Evolutionary conservation across 2,888 invertebrate species (phyloP), one percentile per base, ranked within the genome.

Genomic region (Ornithoptera alexandrae): DNA sequence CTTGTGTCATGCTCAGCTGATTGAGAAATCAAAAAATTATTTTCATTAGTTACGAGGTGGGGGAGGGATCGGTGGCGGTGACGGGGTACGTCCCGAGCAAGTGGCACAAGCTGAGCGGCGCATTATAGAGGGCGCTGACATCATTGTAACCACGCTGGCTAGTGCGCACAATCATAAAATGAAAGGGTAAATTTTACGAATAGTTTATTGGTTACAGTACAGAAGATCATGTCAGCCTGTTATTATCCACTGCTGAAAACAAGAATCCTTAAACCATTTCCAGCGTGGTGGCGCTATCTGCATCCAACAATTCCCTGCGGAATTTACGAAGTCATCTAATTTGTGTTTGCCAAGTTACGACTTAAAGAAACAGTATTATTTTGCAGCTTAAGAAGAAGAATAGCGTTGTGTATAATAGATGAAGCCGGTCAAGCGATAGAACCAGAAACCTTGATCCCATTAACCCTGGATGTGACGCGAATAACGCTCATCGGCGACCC

Each of bases 391-490:
- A 88, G 83, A 69, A 82, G 87, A 5, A 87, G 88, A 65, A 88
- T 93, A 74, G 94, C 94, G 64, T 92, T 95, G 70, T 97, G 97
- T 77, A 96, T 97, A 67, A 94, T 97, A 67, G 97, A 97, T 86
- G 97, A 98, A 90, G 97, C 98, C 24, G 96, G 97, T 0, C 97
- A 97, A 81, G 96, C 96, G 74, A 95, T 94, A 56, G 98, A 98
- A 85, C 95, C 96, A 1, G 97, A 97, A 86, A 94, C 95, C 2
- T 87, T 98, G 73, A 94, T 97, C 74, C 98, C 98, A 0, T 91
- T 98, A 61, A 94, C 95, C 80, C 94, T 97, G 73, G 95, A 95
- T 66, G 94, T 97, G 6, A 94, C 94, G 62, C 96, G 95, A 66
- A 87, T 98, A 63, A 94, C 98, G 57, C 91, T 98, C 73, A 96